Conservation (phyloP, 1,140 invertebrate genomes). For the Trissolcus basalis region DNA sequence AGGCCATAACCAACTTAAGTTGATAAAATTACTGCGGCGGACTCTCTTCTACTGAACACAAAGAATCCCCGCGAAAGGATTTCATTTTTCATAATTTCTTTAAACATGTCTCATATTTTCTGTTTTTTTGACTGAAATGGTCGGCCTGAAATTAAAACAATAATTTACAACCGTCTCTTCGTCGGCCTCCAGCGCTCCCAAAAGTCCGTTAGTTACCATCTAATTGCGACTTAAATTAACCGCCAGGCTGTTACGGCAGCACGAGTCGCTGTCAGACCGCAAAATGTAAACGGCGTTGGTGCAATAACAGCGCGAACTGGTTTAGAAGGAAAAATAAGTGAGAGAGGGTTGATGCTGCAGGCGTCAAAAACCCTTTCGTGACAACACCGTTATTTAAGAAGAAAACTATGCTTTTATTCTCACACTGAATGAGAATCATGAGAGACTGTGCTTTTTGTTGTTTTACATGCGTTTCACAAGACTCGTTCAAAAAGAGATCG, state of each 20-base stretch:
- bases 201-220: constrained; percentile 65
- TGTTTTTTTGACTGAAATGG: constrained; percentile 36
- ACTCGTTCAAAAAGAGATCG: constrained; percentile 1
- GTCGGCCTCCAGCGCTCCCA: constrained; percentile 33
- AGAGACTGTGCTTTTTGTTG: constrained; percentile 33
- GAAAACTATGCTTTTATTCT: constrained; percentile 20
- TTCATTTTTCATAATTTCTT: constrained; percentile 53
- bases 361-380: constrained; percentile 32
- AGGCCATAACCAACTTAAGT: constrained; percentile 65
- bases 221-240: constrained; percentile 71
- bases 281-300: constrained; percentile 50
- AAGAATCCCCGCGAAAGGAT: constrained; percentile 9
- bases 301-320: constrained; percentile 52
- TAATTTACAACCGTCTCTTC: constrained; percentile 67
- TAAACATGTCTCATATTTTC: constrained; percentile 41
- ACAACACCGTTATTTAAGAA: constrained; percentile 34
- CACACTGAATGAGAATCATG: constrained; percentile 41
- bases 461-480: constrained; percentile 26
- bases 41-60: constrained; percentile 46
- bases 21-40: constrained; percentile 64
- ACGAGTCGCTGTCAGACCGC: constrained; percentile 46
- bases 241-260: constrained; percentile 48
- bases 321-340: constrained; percentile 51
- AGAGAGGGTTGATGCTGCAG: constrained; percentile 21
- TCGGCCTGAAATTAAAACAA: constrained; percentile 70